Evolutionary conservation across 2,113 vertebrate species (phyloP).

Genomic region (Hoplias malabaricus): DNA sequence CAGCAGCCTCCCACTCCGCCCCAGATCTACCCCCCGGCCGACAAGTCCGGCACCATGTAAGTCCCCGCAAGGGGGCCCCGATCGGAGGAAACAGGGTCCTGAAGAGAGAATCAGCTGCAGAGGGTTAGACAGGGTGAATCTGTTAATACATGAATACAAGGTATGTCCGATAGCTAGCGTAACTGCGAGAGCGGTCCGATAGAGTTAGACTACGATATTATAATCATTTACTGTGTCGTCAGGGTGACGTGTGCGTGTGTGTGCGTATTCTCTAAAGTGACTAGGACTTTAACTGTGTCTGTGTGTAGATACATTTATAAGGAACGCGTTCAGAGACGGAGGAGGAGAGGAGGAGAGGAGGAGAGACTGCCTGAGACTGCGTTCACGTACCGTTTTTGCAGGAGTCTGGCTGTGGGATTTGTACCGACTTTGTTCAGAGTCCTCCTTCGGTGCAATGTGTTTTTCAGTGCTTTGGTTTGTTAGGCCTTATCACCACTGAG

Average conservation of each 20-base stretch:
- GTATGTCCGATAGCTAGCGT: conserved; percentile 59
- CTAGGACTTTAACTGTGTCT: conserved; percentile 72
- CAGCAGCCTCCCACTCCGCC: conserved; percentile 75
- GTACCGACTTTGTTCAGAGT: conserved; percentile 38
- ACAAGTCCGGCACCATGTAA: conserved; percentile 99
- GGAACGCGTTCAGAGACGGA: conserved; percentile 38
- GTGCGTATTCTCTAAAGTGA: conserved; percentile 71
- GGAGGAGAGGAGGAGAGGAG: conserved; percentile 7
- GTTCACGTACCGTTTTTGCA: conserved; percentile 32
- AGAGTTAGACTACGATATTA: conserved; percentile 73
- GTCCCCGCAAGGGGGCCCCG: conserved; percentile 55
- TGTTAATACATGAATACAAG: conserved; percentile 67
- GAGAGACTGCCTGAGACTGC: conserved; percentile 16
- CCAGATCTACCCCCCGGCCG: conserved; percentile 83
- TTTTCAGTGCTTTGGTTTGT: conserved; percentile 68
- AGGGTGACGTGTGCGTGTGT: conserved; percentile 63
- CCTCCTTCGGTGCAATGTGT: conserved; percentile 59
- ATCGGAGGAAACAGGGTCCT: conserved; percentile 69
- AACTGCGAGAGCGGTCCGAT: conserved; percentile 47
- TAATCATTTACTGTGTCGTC: conserved; percentile 75
- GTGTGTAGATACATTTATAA: conserved; percentile 63
- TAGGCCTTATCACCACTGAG: conserved; percentile 56
- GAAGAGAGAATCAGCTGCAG: conserved; percentile 52
- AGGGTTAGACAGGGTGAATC: conserved; percentile 71
- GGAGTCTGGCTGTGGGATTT: conserved; percentile 39